A percentile compares a stretch with the other conserved stretches of the same genome.
Evolutionary conservation across 2,888 invertebrate species (phyloP).

Genomic region (Meiosimyza decipiens): DNA sequence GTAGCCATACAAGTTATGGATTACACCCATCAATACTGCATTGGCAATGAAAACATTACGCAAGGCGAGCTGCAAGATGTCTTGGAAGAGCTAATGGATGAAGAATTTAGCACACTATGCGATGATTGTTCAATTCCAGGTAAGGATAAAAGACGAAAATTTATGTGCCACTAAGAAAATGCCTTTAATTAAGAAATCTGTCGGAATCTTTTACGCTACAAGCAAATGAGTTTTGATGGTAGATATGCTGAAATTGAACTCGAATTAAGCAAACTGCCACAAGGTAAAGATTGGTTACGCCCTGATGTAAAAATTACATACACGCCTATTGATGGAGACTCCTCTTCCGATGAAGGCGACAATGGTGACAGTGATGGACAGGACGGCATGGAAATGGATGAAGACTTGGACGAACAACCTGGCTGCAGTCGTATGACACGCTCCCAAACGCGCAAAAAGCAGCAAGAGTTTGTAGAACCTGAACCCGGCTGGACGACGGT

Average conservation of each 20-base stretch:
- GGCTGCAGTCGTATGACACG: conserved; percentile 49
- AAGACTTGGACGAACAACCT: conserved; percentile 50
- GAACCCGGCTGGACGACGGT: conserved; percentile 79
- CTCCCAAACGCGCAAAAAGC: conserved; percentile 51
- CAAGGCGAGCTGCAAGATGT: conserved; percentile 73
- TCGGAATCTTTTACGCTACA: conserved; percentile 69
- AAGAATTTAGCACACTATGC: conserved; percentile 78
- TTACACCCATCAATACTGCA: conserved; percentile 74
- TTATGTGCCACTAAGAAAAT: neutral
- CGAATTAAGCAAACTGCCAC: conserved; percentile 72
- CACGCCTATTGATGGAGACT: conserved; percentile 56
- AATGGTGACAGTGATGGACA: conserved; percentile 56
- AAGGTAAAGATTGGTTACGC: conserved; percentile 71
- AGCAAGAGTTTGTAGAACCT: conserved; percentile 60
- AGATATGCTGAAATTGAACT: conserved; percentile 70
- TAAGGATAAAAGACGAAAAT: conserved; percentile 48
- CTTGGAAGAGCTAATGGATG: conserved; percentile 78
- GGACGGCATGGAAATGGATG: conserved; percentile 51
- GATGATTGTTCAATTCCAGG: conserved; percentile 78
- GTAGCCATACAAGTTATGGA: conserved; percentile 74
- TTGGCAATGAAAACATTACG: conserved; percentile 71
- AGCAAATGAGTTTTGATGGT: conserved; percentile 70
- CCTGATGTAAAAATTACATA: conserved; percentile 67
- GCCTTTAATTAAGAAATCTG: conserved; percentile 70
- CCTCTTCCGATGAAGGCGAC: conserved; percentile 65